These are phyloP conservation scores for Sylvicapra grimmia DNA, from an alignment of 2,113 vertebrate genomes.

Conservation along the genomic window DNA sequence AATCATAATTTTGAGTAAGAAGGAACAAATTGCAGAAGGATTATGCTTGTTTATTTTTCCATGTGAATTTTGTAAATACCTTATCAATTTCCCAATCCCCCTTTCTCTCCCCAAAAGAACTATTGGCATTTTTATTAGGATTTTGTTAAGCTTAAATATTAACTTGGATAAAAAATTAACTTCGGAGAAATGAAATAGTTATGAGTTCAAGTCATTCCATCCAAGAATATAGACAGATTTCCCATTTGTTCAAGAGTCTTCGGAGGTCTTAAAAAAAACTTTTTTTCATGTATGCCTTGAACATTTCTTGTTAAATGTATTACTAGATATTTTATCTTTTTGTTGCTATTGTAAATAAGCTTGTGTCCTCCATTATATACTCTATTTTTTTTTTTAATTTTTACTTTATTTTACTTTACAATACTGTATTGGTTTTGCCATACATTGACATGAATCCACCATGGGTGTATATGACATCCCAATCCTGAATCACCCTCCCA, in stretches of 20 bases:
- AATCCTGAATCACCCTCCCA: no score
- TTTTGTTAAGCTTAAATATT: conserved; percentile 21
- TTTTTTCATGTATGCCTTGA: not conserved
- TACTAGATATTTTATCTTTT: not conserved
- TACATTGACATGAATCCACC: no score
- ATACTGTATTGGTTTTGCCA: no score
- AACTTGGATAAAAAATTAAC: conserved; percentile 29
- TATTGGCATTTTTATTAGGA: not conserved
- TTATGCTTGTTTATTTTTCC: conserved; percentile 24
- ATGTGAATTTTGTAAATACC: conserved; percentile 14
- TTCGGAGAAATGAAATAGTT: conserved; percentile 1
- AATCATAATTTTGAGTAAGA: conserved; percentile 16
- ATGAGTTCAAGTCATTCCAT: not conserved
- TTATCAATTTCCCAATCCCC: not conserved
- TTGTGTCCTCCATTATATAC: not conserved
- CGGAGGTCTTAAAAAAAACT: not conserved
- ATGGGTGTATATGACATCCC: no score
- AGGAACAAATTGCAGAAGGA: not conserved
- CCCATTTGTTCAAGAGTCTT: not conserved
- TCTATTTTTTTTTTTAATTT: no score
- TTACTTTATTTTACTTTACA: no score
- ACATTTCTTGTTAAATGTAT: conserved; percentile 18
- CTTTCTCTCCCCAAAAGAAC: not conserved
- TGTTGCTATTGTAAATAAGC: not conserved
- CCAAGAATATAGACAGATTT: not conserved